Percentiles rank a stretch among this genome's conserved stretches.
These are phyloP conservation scores for Tetrao urogallus DNA, from an alignment of 2,113 vertebrate species.

Conservation along the genomic window DNA sequence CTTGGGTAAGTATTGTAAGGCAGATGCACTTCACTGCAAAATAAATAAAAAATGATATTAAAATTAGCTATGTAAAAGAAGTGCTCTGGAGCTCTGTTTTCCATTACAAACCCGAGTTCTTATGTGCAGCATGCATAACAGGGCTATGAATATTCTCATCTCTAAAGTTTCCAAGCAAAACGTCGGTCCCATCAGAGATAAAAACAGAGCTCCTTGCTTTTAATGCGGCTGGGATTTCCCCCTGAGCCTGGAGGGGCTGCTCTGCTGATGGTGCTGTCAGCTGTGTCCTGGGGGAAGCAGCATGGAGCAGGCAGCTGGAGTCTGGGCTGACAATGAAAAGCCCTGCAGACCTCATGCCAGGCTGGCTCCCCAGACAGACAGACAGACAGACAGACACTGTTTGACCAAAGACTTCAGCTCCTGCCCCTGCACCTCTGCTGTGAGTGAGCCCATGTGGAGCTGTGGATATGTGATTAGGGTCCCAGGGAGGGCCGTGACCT, in stretches of 20 bases:
- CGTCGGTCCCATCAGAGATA: neutral
- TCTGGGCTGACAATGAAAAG: neutral
- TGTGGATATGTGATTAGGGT: fast-evolving
- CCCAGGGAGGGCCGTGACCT: neutral
- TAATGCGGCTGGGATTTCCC: neutral
- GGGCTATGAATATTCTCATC: neutral
- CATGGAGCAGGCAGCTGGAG: fast-evolving
- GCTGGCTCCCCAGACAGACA: neutral
- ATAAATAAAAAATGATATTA: conserved; percentile 23
- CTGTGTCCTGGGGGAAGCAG: neutral
- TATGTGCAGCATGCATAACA: neutral
- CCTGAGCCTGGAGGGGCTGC: neutral
- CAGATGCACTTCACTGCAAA: conserved; percentile 14
- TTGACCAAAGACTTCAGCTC: neutral
- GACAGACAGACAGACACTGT: neutral
- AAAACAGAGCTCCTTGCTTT: neutral
- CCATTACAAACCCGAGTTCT: neutral
- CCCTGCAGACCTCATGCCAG: fast-evolving
- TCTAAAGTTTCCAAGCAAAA: neutral
- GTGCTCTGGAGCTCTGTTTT: neutral
- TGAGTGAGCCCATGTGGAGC: fast-evolving
- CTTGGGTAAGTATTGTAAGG: neutral
- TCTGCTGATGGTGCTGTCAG: neutral
- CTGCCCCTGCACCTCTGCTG: neutral
- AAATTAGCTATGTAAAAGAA: conserved; percentile 38